Conservation (phyloP, 1,140 invertebrate genomes). For the Drosophila melanica region DNA sequence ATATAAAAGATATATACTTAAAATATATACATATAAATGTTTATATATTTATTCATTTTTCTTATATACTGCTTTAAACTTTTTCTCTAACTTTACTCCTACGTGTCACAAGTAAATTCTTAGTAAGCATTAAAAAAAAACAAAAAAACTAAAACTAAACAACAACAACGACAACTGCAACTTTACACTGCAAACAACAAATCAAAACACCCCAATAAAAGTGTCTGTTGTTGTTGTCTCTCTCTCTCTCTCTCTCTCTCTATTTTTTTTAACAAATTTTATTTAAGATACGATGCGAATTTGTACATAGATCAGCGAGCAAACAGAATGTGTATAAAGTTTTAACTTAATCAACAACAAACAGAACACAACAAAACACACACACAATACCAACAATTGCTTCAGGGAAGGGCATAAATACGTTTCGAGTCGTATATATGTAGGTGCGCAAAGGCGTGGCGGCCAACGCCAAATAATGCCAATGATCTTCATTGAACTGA, state of each 20-base stretch:
- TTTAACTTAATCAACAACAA: slow-evolving; percentile 6
- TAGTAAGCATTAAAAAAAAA: slow-evolving; percentile 28
- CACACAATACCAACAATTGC: slow-evolving; percentile 6
- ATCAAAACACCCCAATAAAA: slow-evolving; percentile 1
- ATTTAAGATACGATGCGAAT: slow-evolving; percentile 24
- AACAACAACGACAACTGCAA: slow-evolving; percentile 6
- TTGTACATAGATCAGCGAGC: slow-evolving; percentile 22
- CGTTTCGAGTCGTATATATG: too few relatives aligned
- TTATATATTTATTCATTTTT: slow-evolving; percentile 41
- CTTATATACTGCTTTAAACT: slow-evolving; percentile 48
- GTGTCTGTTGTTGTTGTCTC: slow-evolving; percentile 12
- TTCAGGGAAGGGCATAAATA: slow-evolving; percentile 4
- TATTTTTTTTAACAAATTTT: slow-evolving; percentile 25
- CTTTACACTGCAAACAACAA: slow-evolving; percentile 12
- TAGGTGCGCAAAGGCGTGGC: too few relatives aligned
- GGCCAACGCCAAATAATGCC: neutral
- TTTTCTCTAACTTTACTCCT: slow-evolving; percentile 52
- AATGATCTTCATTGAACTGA: neutral
- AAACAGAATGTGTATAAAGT: slow-evolving; percentile 21
- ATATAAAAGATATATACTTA: neutral
- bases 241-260: slow-evolving; percentile 2
- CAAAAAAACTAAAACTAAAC: slow-evolving; percentile 24
- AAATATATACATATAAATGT: slow-evolving; percentile 25
- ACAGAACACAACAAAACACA: slow-evolving; percentile 27
- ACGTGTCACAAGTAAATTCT: slow-evolving; percentile 39